Base-by-base conservation (phyloP, 2,888 invertebrate genomes). In the Salticus scenicus region DNA sequence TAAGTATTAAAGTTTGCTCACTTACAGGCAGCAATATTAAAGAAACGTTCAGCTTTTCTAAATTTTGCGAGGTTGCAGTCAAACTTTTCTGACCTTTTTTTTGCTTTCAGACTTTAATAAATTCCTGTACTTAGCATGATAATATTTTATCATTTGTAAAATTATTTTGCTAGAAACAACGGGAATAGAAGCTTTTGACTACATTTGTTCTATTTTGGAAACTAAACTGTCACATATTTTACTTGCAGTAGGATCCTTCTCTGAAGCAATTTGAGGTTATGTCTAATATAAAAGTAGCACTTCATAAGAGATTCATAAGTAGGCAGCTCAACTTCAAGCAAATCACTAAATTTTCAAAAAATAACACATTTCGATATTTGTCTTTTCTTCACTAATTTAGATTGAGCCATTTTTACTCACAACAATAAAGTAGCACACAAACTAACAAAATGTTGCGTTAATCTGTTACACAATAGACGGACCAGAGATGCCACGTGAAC, bases 321-420 rank as follows among this genome's bases (percentile, higher is more conserved):
- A 51, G 51, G 51, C 51, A 51, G 51, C 17, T 51, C 20, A 20
- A 51, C 51, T 51, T 51, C 51, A 51, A 5, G 5, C 51, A 51
- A 51, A n/a, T 51, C 51, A 51, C n/a, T 51, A 51, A 8, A 51
- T 51, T 51, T 51, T 17, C 51, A 5, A 51, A 51, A 51, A 8
- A 51, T 51, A 5, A 17, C 8, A 14, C 20, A 51, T 51, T 51
- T 17, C 51, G 17, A 51, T 20, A 51, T 51, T 51, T 51, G 5
- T 51, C 51, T 51, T 51, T 5, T 51, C 51, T 14, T 51, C 51
- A 51, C 51, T 51, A 51, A 51, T 51, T 51, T 51, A 51, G 51
- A 51, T 14, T 20, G 51, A 51, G 51, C 17, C 51, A 51, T 51
- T 51, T 51, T 51, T 51, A 51, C 51, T 51, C 51, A 51, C 51